phyloP scores from a whole-genome alignment of 2,113 vertebrate species.

The Ramphastos sulfuratus region DNA sequence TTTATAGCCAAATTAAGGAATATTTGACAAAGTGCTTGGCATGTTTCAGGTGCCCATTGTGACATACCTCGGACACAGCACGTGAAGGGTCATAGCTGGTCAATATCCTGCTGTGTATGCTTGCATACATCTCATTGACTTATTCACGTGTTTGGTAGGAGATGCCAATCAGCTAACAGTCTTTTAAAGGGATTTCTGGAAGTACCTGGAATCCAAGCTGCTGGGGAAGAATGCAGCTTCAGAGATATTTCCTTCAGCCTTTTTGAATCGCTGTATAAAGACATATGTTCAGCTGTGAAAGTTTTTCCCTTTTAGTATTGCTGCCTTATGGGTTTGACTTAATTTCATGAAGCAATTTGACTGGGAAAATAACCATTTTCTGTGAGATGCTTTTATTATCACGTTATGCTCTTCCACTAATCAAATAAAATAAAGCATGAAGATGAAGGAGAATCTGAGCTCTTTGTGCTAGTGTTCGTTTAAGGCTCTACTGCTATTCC shows the following conservation, averaged over 20 bases:
- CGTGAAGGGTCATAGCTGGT: not conserved
- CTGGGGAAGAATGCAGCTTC: not conserved
- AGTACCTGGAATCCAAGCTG: not conserved
- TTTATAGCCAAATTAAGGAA: not conserved
- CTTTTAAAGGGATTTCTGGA: not conserved
- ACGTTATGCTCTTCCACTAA: not conserved
- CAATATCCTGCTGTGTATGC: not conserved
- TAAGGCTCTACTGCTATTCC: not conserved
- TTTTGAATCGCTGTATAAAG: not conserved
- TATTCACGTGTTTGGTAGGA: not conserved
- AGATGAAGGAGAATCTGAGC: not conserved
- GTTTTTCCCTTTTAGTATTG: not conserved
- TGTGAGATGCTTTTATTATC: conserved; percentile 21
- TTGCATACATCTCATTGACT: not conserved
- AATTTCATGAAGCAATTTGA: not conserved
- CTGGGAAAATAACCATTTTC: conserved; percentile 15
- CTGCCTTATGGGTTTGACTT: not conserved
- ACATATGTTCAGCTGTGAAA: not conserved
- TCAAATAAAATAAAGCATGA: conserved; percentile 7
- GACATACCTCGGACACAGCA: not conserved
- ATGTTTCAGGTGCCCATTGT: not conserved
- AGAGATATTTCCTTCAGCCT: not conserved
- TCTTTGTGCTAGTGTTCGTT: conserved; percentile 9
- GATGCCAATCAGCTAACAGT: not conserved
- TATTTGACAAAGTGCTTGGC: not conserved